A percentile compares a stretch with the other conserved stretches of the same genome.
Evolutionary conservation across 2,888 invertebrate genomes (phyloP).

Genomic region (Ophion ellenae): DNA sequence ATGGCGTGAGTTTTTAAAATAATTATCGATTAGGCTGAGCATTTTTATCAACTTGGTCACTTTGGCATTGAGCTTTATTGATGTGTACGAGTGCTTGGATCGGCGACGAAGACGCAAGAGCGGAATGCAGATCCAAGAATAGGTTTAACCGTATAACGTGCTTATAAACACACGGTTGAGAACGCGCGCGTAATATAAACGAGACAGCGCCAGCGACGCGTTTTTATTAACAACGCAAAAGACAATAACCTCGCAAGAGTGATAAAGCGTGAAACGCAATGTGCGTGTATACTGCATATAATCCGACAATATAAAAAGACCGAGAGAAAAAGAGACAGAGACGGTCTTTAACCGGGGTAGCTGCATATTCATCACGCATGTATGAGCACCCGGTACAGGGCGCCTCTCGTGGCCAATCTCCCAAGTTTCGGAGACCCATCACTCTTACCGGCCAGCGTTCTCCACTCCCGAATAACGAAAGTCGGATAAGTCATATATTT

Average conservation of each 20-base stretch:
- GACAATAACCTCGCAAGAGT: conserved; percentile 79
- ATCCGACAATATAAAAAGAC: conserved; percentile 73
- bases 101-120: conserved; percentile 34
- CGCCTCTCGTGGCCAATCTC: conserved; percentile 33
- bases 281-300: conserved; percentile 71
- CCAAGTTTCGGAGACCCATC: conserved; percentile 12
- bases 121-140: conserved; percentile 58
- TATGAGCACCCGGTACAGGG: conserved; percentile 33
- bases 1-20: no score
- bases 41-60: conserved; percentile 12
- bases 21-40: background rate
- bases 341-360: conserved; percentile 33
- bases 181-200: conserved; percentile 55
- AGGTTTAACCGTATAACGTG: conserved; percentile 55
- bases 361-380: conserved; percentile 46
- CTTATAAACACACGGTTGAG: conserved; percentile 63
- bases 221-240: conserved; percentile 71
- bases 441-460: conserved; percentile 27
- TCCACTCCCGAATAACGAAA: background rate
- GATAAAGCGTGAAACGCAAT: conserved; percentile 78
- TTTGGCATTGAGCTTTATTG: conserved; percentile 8
- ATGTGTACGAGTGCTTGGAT: background rate
- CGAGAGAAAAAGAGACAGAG: conserved; percentile 47
- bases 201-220: conserved; percentile 40
- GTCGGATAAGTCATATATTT: no score